These are phyloP conservation scores for Plebejus argus DNA, from an alignment of 2,888 invertebrate genomes.

Conservation along the genomic window DNA sequence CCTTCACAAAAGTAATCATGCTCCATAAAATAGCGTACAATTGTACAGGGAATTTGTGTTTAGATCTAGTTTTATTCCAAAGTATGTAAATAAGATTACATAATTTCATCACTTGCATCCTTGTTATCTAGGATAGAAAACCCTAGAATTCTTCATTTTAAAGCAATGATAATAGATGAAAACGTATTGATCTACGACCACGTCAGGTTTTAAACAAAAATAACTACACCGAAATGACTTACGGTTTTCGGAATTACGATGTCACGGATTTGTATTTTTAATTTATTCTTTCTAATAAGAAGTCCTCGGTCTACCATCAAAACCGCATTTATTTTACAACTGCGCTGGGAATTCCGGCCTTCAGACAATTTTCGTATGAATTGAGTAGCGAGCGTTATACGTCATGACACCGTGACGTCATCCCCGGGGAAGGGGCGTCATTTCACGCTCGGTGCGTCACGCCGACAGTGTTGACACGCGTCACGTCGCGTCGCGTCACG, in stretches of 20 bases:
- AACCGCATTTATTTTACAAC: constrained; percentile 14
- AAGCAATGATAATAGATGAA: no score
- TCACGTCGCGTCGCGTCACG: constrained; percentile 1
- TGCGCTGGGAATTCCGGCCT: neutral
- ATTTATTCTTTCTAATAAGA: no score
- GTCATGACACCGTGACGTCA: constrained; percentile 7
- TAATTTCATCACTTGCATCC: no score
- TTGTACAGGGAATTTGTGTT: constrained; percentile 5
- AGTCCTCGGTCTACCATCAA: neutral
- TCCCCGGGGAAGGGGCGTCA: neutral
- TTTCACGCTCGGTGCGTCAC: constrained; percentile 10
- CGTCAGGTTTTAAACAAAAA: no score
- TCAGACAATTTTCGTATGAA: constrained; percentile 9
- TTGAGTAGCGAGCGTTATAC: neutral
- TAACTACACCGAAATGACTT: neutral
- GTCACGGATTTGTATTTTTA: no score
- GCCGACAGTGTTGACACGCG: neutral
- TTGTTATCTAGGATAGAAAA: no score
- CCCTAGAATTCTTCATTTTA: no score
- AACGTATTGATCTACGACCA: no score
- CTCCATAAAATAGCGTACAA: neutral
- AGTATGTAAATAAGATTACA: neutral
- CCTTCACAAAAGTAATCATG: constrained; percentile 1
- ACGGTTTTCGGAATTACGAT: neutral
- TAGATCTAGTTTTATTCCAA: neutral